Conservation (phyloP, 2,113 vertebrate genomes). For the Helogale parvula region DNA sequence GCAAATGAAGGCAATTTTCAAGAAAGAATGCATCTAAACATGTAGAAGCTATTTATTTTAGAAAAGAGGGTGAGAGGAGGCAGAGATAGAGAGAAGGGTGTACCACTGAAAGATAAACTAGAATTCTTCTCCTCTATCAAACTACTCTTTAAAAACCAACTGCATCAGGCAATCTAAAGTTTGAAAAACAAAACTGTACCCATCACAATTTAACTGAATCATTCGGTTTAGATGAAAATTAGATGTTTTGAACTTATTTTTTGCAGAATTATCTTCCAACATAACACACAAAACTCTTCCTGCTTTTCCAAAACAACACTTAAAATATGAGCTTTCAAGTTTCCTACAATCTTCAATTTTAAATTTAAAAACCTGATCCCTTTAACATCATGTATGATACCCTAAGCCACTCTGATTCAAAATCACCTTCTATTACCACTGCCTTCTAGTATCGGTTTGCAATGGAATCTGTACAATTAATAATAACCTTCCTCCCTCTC, state of each 20-base stretch:
- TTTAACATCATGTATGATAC: not conserved
- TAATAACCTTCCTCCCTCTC: constrained; percentile 20
- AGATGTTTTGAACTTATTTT: not conserved
- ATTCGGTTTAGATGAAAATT: constrained; percentile 15
- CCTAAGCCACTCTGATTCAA: not conserved
- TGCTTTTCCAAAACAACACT: not conserved
- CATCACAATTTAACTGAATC: not conserved
- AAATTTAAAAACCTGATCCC: not conserved
- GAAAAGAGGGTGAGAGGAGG: not conserved
- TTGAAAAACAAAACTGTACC: constrained; percentile 35
- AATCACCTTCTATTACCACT: not conserved
- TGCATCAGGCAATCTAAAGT: not conserved
- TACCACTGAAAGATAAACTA: not conserved
- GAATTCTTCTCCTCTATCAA: not conserved
- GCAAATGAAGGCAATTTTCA: not conserved
- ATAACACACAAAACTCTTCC: not conserved
- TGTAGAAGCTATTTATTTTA: not conserved
- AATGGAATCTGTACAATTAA: constrained; percentile 41
- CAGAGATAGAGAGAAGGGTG: no score
- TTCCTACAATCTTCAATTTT: not conserved
- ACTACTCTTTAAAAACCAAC: constrained; percentile 3
- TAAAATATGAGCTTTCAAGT: constrained; percentile 18
- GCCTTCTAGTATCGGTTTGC: not conserved
- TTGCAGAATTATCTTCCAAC: constrained; percentile 28
- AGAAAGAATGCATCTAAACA: not conserved